phyloP scores from a whole-genome alignment of 2,888 invertebrate genomes.

The Hypena proboscidalis region DNA sequence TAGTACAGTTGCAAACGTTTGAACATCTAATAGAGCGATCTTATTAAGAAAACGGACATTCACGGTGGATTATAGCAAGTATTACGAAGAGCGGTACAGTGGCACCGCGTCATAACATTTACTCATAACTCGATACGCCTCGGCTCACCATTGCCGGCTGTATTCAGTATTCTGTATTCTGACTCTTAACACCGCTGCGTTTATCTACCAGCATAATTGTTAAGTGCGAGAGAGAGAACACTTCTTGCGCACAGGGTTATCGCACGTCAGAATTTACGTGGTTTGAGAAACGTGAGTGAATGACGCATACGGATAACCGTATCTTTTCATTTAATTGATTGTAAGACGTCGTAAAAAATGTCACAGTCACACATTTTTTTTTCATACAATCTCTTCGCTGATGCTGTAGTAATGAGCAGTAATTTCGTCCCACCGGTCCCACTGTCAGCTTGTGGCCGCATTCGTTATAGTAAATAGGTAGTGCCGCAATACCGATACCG shows the following conservation, averaged over 20 bases:
- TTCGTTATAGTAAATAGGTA: background rate
- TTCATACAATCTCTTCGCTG: too few relatives aligned
- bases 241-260: slow-evolving; percentile 34
- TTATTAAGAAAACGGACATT: slow-evolving; percentile 4
- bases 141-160: slow-evolving; percentile 39
- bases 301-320: too few relatives aligned
- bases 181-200: slow-evolving; percentile 28
- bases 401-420: too few relatives aligned
- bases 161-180: slow-evolving; percentile 36
- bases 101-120: slow-evolving; percentile 50
- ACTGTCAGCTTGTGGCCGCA: background rate
- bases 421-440: too few relatives aligned
- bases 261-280: background rate
- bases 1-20: background rate
- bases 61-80: slow-evolving; percentile 8
- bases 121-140: slow-evolving; percentile 46
- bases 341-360: too few relatives aligned
- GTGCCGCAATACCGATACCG: background rate
- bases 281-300: background rate
- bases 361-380: too few relatives aligned
- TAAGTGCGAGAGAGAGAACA: slow-evolving; percentile 56
- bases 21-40: background rate
- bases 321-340: too few relatives aligned
- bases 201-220: slow-evolving; percentile 32
- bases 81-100: slow-evolving; percentile 35